phyloP scores from a whole-genome alignment of 1,140 invertebrate genomes.

The Aphidius ervi region DNA sequence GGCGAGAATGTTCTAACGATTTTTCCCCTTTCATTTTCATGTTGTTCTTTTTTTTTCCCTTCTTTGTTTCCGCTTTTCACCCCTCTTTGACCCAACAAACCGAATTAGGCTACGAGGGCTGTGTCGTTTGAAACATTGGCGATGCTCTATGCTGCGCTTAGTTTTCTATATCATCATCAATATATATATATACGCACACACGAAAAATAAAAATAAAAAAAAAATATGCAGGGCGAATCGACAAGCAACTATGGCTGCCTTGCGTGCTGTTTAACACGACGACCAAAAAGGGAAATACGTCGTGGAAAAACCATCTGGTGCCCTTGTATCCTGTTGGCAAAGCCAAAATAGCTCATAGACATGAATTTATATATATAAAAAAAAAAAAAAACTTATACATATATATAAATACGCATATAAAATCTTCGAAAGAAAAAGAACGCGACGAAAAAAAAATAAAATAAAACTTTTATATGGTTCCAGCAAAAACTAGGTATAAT shows the following conservation, averaged over 20 bases:
- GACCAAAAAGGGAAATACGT: not conserved
- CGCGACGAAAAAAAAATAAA: no score
- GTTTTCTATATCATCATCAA: no score
- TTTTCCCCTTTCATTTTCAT: conserved; percentile 12
- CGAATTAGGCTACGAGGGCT: conserved; percentile 20
- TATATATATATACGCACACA: no score
- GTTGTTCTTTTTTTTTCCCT: conserved; percentile 5
- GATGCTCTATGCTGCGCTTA: no score
- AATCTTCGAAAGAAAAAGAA: not conserved
- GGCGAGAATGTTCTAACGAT: conserved; percentile 17
- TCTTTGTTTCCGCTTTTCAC: conserved; percentile 9
- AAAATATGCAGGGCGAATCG: not conserved
- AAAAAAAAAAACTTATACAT: not conserved
- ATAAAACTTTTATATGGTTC: no score
- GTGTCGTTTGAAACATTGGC: not conserved
- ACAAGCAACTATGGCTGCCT: no score
- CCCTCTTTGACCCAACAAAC: not conserved
- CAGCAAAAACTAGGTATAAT: no score
- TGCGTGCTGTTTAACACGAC: no score
- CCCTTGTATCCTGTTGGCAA: conserved; percentile 12
- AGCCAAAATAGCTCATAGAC: not conserved
- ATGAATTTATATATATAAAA: not conserved
- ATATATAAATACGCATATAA: no score
- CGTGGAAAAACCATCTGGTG: conserved; percentile 19
- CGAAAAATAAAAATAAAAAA: conserved; percentile 1